Conservation (phyloP, 2,888 invertebrate species). For the Macrophya annulata region DNA sequence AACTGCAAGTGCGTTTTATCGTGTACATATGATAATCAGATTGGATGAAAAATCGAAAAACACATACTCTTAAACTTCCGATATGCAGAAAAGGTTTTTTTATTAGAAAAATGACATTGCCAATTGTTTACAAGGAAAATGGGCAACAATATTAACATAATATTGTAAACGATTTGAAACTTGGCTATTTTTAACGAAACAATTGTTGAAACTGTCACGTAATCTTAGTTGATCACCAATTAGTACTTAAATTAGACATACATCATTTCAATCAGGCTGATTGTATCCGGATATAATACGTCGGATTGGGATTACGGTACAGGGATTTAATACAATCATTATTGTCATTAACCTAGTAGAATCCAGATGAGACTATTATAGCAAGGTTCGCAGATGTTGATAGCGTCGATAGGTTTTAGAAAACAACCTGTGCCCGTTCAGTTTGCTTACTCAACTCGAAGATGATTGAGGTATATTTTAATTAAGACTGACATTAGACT, state of each 20-base stretch:
- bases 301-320: neutral
- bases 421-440: constrained; percentile 35
- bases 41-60: neutral
- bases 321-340: neutral
- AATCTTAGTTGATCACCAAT: neutral
- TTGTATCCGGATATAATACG: neutral
- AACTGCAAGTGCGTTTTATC: neutral
- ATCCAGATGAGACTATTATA: too few relatives aligned
- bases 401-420: neutral
- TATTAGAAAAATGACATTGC: neutral
- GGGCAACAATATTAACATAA: neutral
- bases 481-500: neutral
- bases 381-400: constrained; percentile 6
- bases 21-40: neutral
- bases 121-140: neutral
- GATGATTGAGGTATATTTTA: neutral
- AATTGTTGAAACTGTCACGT: neutral
- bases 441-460: neutral
- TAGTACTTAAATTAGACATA: neutral
- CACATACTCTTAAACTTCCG: neutral
- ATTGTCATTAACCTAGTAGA: neutral
- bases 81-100: neutral
- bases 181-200: too few relatives aligned
- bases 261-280: neutral
- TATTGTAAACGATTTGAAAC: neutral